Conservation (phyloP, 2,888 invertebrate species). For the Toxonevra muliebris region DNA sequence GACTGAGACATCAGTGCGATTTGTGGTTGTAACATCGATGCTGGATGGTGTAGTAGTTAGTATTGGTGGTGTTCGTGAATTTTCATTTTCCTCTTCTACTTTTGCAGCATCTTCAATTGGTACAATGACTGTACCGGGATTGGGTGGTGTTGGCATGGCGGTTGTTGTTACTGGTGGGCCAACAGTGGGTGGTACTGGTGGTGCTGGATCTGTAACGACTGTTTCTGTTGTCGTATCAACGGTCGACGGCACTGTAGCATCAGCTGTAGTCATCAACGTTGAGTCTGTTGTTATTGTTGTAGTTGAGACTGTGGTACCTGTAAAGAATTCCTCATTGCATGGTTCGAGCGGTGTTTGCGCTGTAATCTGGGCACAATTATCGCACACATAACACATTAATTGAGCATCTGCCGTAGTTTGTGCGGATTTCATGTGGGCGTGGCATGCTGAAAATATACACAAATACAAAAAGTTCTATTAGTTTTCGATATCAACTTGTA, state of each 20-base stretch:
- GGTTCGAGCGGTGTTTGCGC: constrained; percentile 45
- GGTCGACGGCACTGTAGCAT: constrained; percentile 23
- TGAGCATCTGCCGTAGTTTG: constrained; percentile 22
- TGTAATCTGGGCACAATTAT: constrained; percentile 50
- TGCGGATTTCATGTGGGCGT: constrained; percentile 23
- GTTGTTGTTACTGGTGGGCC: constrained; percentile 43
- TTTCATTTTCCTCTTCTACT: not conserved
- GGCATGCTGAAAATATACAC: constrained; percentile 42
- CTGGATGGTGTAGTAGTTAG: not conserved
- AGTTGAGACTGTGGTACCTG: constrained; percentile 38
- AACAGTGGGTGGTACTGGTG: constrained; percentile 32
- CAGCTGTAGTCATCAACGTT: constrained; percentile 10
- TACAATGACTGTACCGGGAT: constrained; percentile 14
- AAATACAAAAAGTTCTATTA: not conserved
- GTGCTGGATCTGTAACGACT: constrained; percentile 20
- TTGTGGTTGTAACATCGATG: no score
- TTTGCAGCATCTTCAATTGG: constrained; percentile 27
- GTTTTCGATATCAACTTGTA: no score
- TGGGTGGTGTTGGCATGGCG: constrained; percentile 50
- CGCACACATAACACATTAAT: constrained; percentile 58
- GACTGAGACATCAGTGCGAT: not conserved
- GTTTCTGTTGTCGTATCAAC: constrained; percentile 14
- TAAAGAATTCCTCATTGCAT: constrained; percentile 55
- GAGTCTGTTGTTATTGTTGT: not conserved
- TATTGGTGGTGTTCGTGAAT: not conserved